A percentile compares a stretch with the other conserved stretches of the same genome.
Conservation (phyloP, 2,888 invertebrate species). For the Endotricha flammealis region DNA sequence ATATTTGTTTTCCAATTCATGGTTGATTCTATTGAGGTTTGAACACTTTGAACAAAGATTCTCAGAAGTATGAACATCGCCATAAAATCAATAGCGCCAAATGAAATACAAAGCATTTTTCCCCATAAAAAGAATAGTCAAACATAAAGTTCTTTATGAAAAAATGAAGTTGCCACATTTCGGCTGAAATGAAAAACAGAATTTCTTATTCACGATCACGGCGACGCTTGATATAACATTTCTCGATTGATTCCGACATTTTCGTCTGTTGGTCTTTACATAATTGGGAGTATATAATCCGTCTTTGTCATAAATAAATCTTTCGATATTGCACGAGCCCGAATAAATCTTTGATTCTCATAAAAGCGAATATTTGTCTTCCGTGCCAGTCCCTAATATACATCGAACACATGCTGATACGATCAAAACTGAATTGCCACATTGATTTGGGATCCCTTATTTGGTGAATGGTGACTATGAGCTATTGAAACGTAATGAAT, state of each 20-base stretch:
- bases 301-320: conserved; percentile 25
- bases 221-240: no score
- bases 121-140: conserved; percentile 24
- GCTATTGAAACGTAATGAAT: conserved; percentile 17
- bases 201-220: conserved; percentile 33
- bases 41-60: conserved; percentile 17
- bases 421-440: background rate
- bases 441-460: conserved; percentile 1
- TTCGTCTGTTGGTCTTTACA: conserved; percentile 23
- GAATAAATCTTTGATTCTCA: conserved; percentile 30
- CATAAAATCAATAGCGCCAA: conserved; percentile 21
- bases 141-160: conserved; percentile 22
- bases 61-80: conserved; percentile 7
- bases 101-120: conserved; percentile 22
- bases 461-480: conserved; percentile 11
- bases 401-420: conserved; percentile 4
- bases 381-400: conserved; percentile 2
- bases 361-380: conserved; percentile 24
- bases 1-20: conserved; percentile 9
- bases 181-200: conserved; percentile 22
- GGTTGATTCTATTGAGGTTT: conserved; percentile 7
- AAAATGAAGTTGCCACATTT: conserved; percentile 20
- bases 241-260: conserved; percentile 22
- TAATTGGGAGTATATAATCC: conserved; percentile 31
- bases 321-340: conserved; percentile 22